Evolutionary conservation across 1,140 invertebrate species (phyloP).

Genomic region (Tribolium madens): DNA sequence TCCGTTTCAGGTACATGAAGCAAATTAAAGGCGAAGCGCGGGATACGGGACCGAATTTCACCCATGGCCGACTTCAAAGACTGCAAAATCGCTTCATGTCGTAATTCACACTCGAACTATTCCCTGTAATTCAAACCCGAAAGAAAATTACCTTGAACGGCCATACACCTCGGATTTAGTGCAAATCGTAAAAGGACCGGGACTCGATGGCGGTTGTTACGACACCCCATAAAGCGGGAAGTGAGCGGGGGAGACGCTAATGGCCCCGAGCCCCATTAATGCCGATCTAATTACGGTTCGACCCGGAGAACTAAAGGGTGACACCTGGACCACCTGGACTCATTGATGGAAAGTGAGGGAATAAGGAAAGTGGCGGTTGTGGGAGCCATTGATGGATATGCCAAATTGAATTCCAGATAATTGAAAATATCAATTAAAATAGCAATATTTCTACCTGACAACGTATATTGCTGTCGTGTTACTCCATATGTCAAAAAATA

Average conservation of each 20-base stretch:
- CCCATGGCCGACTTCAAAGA: conserved; percentile 53
- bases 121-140: conserved; percentile 56
- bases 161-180: conserved; percentile 46
- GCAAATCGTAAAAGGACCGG: conserved; percentile 33
- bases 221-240: conserved; percentile 28
- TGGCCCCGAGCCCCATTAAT: conserved; percentile 28
- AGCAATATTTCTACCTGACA: too few relatives aligned
- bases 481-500: too few relatives aligned
- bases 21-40: conserved; percentile 43
- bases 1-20: conserved; percentile 47
- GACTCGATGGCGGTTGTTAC: conserved; percentile 32
- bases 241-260: conserved; percentile 15
- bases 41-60: conserved; percentile 47
- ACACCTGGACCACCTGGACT: conserved; percentile 21
- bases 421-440: too few relatives aligned
- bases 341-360: neutral
- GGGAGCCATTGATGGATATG: neutral
- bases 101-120: conserved; percentile 58
- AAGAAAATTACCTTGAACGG: conserved; percentile 55
- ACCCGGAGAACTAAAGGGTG: conserved; percentile 10
- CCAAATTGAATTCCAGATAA: neutral
- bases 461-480: too few relatives aligned
- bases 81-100: conserved; percentile 56
- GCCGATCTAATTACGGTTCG: conserved; percentile 31
- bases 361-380: neutral